Evolutionary conservation across 2,888 invertebrate genomes (phyloP).

Genomic region (Lutraria lutraria): DNA sequence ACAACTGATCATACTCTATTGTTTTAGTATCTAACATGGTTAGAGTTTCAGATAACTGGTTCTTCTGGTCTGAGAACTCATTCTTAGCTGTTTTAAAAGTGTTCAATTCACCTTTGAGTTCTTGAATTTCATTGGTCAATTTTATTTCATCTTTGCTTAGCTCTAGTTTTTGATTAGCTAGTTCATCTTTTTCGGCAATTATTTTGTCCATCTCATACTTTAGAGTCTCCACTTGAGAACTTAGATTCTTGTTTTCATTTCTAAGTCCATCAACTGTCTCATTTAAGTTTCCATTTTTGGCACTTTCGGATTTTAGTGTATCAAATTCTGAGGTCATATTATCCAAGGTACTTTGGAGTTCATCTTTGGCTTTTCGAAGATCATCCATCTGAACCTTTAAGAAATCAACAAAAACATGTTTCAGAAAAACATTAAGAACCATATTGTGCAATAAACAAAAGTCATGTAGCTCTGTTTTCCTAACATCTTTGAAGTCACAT

Average conservation of each 20-base stretch:
- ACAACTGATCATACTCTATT: conserved; percentile 66
- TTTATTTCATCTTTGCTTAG: conserved; percentile 76
- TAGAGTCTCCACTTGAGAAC: conserved; percentile 69
- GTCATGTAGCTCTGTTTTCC: too few relatives aligned
- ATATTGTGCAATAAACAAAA: neutral
- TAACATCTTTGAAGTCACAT: too few relatives aligned
- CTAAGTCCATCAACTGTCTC: conserved; percentile 78
- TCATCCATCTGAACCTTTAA: conserved; percentile 73
- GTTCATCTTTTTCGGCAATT: conserved; percentile 73
- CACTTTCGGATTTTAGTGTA: conserved; percentile 72
- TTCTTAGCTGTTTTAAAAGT: conserved; percentile 68
- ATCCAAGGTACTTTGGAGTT: conserved; percentile 72
- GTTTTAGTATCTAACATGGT: conserved; percentile 71
- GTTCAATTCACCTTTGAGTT: conserved; percentile 71
- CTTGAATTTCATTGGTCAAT: conserved; percentile 73
- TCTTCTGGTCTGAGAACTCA: conserved; percentile 65
- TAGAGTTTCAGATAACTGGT: conserved; percentile 66
- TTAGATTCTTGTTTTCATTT: conserved; percentile 75
- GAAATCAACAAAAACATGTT: conserved; percentile 6
- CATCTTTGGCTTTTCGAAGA: conserved; percentile 72
- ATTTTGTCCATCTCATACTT: conserved; percentile 72
- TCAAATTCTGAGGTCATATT: conserved; percentile 75
- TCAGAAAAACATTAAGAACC: neutral
- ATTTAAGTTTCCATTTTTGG: conserved; percentile 67
- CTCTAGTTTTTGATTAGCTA: conserved; percentile 75